These are phyloP conservation scores for Cataglyphis altisquamis DNA, from an alignment of 2,888 invertebrate species.

Conservation along the genomic window DNA sequence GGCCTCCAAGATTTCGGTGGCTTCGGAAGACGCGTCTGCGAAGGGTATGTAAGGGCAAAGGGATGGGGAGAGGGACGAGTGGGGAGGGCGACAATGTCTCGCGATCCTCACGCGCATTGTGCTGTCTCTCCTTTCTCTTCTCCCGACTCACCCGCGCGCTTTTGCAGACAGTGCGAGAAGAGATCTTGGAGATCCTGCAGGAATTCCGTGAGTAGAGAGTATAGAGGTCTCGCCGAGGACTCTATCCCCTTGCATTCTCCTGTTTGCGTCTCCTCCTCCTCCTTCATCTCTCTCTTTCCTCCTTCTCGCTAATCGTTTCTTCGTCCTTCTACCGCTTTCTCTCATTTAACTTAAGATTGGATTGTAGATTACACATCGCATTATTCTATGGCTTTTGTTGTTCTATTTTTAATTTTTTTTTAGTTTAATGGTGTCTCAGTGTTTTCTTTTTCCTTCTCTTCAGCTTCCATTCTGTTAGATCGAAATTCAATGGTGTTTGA, in stretches of 20 bases:
- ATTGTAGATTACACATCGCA: conserved; percentile 79
- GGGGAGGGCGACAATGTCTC: conserved; percentile 73
- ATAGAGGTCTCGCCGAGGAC: conserved; percentile 67
- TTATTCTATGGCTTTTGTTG: conserved; percentile 65
- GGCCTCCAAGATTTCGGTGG: conserved; percentile 73
- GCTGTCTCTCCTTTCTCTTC: conserved; percentile 66
- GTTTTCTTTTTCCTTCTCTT: conserved; percentile 17
- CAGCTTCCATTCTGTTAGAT: conserved; percentile 13
- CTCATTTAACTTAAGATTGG: conserved; percentile 80
- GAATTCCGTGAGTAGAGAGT: conserved; percentile 73
- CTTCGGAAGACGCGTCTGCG: conserved; percentile 54
- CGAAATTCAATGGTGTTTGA: conserved; percentile 81
- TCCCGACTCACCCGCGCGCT: conserved; percentile 51
- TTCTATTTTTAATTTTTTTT: conserved; percentile 67
- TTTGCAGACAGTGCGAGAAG: conserved; percentile 73
- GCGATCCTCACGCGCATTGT: conserved; percentile 75
- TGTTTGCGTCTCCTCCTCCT: conserved; percentile 61
- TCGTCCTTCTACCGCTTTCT: conserved; percentile 58
- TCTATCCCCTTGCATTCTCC: conserved; percentile 60
- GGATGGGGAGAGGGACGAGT: background rate
- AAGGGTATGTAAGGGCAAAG: conserved; percentile 35
- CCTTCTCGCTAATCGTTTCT: conserved; percentile 42
- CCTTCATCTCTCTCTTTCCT: conserved; percentile 59
- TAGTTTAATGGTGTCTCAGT: conserved; percentile 58
- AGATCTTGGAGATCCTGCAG: conserved; percentile 74